Base-by-base conservation (phyloP, 1,140 invertebrate genomes). In the Agrilus planipennis region DNA sequence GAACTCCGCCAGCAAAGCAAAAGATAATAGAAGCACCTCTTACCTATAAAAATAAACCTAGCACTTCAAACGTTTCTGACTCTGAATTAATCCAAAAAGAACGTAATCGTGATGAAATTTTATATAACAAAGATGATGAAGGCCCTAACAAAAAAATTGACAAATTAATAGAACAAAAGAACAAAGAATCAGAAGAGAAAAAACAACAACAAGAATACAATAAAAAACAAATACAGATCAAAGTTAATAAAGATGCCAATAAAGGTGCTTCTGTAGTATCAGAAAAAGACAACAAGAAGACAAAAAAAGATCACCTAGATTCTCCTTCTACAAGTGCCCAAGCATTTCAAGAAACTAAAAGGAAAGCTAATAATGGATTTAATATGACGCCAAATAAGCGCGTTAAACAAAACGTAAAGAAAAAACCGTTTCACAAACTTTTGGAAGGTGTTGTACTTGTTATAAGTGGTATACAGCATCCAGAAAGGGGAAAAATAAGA, bases 401-500 rank as follows among this genome's bases (percentile, higher is more conserved):
- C 30, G 3, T 20, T 18, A 44, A 46, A 32, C 23, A 25, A 12
- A 38, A 37, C 41, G 19, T 17, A 36, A 34, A 19, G 18, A 29
- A 54, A 19, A 42, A 69, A 55, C 70, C 72, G 2, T 79, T 78
- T 45, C 57, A 62, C 42, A 55, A 71, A 45, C 53, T 82, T 16
- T 64, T 84, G 57, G 67, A 72, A 29, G 73, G 68, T 28, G 84
- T 89, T 17, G 69, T 76, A 11, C 75, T 92, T 65, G 79, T 79
- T 2, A 69, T 93, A 36, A 90, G 86, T 65, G 89, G 89, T 0
- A 91, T 83, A 66, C 70, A 81, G 62, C 89, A 93, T 69, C 89
- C 89, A 1, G 67, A 73, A 45, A 68, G 89, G 29, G 68, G 63
- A 2, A 65, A 73, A 34, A 51, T 92, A 16, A 64, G 88, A 28